Percentiles rank a stretch among this genome's conserved stretches.
phyloP scores from a whole-genome alignment of 2,797 vertebrate genomes.

The Gadopsis marmoratus region DNA sequence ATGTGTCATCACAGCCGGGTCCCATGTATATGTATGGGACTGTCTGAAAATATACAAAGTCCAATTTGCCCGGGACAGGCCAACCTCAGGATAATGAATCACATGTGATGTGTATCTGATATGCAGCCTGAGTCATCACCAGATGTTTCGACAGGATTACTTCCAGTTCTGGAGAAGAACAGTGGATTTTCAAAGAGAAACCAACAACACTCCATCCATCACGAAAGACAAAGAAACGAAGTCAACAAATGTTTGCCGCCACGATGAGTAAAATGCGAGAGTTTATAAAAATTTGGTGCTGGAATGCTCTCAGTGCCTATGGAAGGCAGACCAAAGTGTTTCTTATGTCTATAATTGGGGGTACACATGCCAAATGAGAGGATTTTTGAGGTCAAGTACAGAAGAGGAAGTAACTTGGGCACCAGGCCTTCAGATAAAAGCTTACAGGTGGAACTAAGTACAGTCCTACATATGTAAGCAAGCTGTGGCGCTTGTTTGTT shows the following conservation, averaged over 20 bases:
- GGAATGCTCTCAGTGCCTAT: constrained; percentile 53
- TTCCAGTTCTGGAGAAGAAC: constrained; percentile 76
- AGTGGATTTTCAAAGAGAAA: constrained; percentile 69
- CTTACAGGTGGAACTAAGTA: constrained; percentile 82
- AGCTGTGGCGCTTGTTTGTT: constrained; percentile 79
- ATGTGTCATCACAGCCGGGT: constrained; percentile 82
- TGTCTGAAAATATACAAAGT: constrained; percentile 85
- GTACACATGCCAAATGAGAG: constrained; percentile 77
- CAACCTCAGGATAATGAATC: constrained; percentile 85
- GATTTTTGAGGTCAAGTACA: constrained; percentile 83
- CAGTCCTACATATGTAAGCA: constrained; percentile 75
- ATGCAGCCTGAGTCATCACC: constrained; percentile 84
- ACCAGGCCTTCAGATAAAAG: constrained; percentile 80
- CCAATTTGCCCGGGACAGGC: constrained; percentile 81
- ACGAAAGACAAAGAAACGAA: constrained; percentile 57
- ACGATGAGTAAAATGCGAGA: constrained; percentile 51
- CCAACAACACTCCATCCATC: constrained; percentile 52
- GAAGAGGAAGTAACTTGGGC: constrained; percentile 80
- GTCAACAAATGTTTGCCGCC: constrained; percentile 71
- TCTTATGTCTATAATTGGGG: constrained; percentile 76
- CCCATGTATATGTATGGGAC: constrained; percentile 85
- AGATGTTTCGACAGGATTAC: constrained; percentile 82
- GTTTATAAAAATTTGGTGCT: constrained; percentile 50
- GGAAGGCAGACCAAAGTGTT: constrained; percentile 71
- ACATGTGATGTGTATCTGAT: constrained; percentile 85